phyloP scores from a whole-genome alignment of 2,888 invertebrate genomes.

The Taphrorychus bicolor region DNA sequence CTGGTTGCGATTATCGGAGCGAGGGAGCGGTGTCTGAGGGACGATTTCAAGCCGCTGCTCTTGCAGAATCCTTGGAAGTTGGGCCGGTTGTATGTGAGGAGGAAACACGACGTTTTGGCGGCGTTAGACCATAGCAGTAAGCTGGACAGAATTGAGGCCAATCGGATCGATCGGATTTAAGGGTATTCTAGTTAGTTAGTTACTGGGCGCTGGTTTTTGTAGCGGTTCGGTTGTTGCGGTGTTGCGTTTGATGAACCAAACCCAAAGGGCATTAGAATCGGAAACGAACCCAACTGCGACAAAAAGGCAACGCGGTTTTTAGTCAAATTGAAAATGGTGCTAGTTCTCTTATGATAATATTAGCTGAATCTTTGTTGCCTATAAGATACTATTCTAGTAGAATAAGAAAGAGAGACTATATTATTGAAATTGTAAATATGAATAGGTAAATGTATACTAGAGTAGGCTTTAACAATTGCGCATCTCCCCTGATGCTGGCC shows the following conservation, averaged over 20 bases:
- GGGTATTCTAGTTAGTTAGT: background rate
- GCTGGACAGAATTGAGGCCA: slow-evolving; percentile 52
- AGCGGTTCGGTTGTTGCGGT: too few species aligned
- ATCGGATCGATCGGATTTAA: slow-evolving; percentile 36
- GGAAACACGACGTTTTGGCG: slow-evolving; percentile 88
- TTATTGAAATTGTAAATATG: background rate
- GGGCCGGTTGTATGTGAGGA: slow-evolving; percentile 89
- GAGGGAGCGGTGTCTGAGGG: slow-evolving; percentile 89
- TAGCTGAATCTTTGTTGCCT: slow-evolving; percentile 20
- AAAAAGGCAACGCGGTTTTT: slow-evolving; percentile 26
- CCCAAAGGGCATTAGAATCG: too few species aligned
- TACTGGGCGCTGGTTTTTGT: too few species aligned
- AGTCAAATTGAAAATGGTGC: slow-evolving; percentile 46
- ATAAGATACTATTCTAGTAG: too few species aligned
- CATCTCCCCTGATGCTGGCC: background rate
- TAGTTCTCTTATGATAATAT: slow-evolving; percentile 47
- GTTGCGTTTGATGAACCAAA: too few species aligned
- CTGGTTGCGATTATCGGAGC: slow-evolving; percentile 96
- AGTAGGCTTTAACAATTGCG: background rate
- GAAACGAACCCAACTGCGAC: too few species aligned
- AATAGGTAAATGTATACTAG: background rate
- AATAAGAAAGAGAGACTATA: background rate
- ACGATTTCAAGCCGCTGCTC: slow-evolving; percentile 92
- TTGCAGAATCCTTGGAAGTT: slow-evolving; percentile 96
- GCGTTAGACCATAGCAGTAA: slow-evolving; percentile 88